Conservation (phyloP, 2,888 invertebrate species). For the Aleiodes testaceus region DNA sequence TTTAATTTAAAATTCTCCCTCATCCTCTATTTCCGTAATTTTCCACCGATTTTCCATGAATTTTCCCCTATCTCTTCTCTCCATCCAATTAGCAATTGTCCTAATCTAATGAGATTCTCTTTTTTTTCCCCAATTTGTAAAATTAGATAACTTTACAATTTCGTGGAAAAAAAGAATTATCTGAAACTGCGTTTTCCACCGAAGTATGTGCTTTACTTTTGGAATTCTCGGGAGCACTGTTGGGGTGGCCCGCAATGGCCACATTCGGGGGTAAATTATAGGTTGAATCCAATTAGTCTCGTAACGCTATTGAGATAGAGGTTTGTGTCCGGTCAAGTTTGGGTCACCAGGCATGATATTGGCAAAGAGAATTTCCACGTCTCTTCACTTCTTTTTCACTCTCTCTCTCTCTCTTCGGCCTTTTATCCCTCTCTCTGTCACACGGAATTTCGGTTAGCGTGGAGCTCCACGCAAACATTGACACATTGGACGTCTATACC, state of each 20-base stretch:
- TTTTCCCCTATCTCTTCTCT: not conserved
- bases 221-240: conserved; percentile 32
- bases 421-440: conserved; percentile 14
- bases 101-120: not conserved
- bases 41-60: too few relatives aligned
- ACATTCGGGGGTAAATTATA: conserved; percentile 45
- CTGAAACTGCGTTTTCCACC: too few relatives aligned
- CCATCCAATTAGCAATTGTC: not conserved
- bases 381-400: not conserved
- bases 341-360: conserved; percentile 41
- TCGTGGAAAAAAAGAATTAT: too few relatives aligned
- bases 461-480: conserved; percentile 9
- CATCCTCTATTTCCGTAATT: too few relatives aligned
- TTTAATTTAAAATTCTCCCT: too few relatives aligned
- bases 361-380: conserved; percentile 39
- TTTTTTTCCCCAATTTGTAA: not conserved
- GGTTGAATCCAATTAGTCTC: conserved; percentile 46
- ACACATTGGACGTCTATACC: conserved; percentile 18
- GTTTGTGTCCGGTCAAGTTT: conserved; percentile 44
- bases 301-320: conserved; percentile 40
- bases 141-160: too few relatives aligned
- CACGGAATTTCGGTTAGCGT: too few relatives aligned
- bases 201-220: conserved; percentile 29
- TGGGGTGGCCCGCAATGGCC: conserved; percentile 43
- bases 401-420: conserved; percentile 10